phyloP scores from a whole-genome alignment of 2,888 invertebrate genomes.

The Dorcus parallelipipedus region DNA sequence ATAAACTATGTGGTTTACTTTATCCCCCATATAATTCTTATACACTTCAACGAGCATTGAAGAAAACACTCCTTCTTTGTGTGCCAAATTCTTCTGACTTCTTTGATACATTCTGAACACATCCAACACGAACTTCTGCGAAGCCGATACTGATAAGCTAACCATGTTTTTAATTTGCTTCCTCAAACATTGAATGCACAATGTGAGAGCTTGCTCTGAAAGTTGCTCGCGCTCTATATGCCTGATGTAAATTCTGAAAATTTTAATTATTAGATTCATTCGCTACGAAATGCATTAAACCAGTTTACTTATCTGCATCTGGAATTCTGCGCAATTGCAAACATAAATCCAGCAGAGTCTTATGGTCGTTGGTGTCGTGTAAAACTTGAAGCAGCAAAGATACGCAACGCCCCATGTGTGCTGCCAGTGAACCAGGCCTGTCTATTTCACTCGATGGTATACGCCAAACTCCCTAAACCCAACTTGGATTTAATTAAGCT shows the following conservation, averaged over 20 bases:
- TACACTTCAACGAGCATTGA: slow-evolving; percentile 68
- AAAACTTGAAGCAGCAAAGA: slow-evolving; percentile 78
- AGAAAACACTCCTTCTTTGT: slow-evolving; percentile 60
- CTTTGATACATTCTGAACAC: slow-evolving; percentile 67
- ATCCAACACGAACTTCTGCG: slow-evolving; percentile 53
- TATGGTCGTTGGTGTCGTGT: slow-evolving; percentile 74
- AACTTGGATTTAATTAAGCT: no score
- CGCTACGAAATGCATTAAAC: no score
- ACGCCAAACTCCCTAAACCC: slow-evolving; percentile 76
- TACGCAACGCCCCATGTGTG: slow-evolving; percentile 85
- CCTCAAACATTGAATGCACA: slow-evolving; percentile 68
- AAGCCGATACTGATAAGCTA: slow-evolving; percentile 39
- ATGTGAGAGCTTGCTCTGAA: slow-evolving; percentile 73
- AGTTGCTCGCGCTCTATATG: slow-evolving; percentile 81
- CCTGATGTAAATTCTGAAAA: slow-evolving; percentile 71
- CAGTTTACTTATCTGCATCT: slow-evolving; percentile 76
- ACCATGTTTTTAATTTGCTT: slow-evolving; percentile 56
- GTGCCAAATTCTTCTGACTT: slow-evolving; percentile 60
- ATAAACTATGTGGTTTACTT: slow-evolving; percentile 41
- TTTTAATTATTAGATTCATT: background rate
- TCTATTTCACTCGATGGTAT: slow-evolving; percentile 89
- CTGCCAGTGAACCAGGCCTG: slow-evolving; percentile 85
- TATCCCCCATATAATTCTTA: slow-evolving; percentile 60
- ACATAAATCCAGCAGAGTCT: slow-evolving; percentile 74
- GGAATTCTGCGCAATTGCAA: slow-evolving; percentile 76